These are phyloP conservation scores for Drosophila maculinotata DNA, from an alignment of 2,888 invertebrate species.

Conservation along the genomic window DNA sequence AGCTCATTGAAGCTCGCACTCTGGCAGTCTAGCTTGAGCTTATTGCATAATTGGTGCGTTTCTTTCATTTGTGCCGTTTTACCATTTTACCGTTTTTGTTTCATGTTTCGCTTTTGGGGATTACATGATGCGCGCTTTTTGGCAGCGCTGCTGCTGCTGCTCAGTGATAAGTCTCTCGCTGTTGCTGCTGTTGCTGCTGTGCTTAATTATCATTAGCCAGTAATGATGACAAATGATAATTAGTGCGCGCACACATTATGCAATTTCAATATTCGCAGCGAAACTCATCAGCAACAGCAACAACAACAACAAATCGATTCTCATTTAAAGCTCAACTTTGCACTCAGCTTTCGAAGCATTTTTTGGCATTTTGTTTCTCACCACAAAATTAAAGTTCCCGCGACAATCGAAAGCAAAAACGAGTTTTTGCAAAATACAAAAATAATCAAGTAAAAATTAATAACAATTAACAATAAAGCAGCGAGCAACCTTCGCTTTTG, in stretches of 20 bases:
- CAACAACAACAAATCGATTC: slow-evolving; percentile 17
- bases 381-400: slow-evolving; percentile 5
- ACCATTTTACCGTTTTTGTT: slow-evolving; percentile 1
- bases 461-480: slow-evolving; percentile 64
- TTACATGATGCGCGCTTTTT: slow-evolving; percentile 30
- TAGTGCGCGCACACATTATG: slow-evolving; percentile 41
- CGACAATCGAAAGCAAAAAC: slow-evolving; percentile 9
- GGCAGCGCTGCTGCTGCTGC: slow-evolving; percentile 15
- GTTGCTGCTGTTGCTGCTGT: slow-evolving; percentile 8
- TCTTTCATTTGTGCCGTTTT: slow-evolving; percentile 28
- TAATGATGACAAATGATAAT: slow-evolving; percentile 38
- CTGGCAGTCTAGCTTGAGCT: slow-evolving; percentile 4
- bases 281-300: slow-evolving; percentile 8
- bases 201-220: slow-evolving; percentile 36
- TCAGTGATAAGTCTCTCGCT: slow-evolving; percentile 17
- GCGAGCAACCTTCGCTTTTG: slow-evolving; percentile 62
- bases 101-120: slow-evolving; percentile 38
- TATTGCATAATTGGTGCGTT: slow-evolving; percentile 68
- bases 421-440: slow-evolving; percentile 10
- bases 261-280: slow-evolving; percentile 36
- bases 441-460: slow-evolving; percentile 31
- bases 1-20: too few relatives aligned
- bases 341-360: not conserved
- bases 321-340: slow-evolving; percentile 6
- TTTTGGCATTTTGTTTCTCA: too few relatives aligned